These are phyloP conservation scores for Scelioninae gen. 1 DNA, from an alignment of 2,888 invertebrate species.

Conservation along the genomic window DNA sequence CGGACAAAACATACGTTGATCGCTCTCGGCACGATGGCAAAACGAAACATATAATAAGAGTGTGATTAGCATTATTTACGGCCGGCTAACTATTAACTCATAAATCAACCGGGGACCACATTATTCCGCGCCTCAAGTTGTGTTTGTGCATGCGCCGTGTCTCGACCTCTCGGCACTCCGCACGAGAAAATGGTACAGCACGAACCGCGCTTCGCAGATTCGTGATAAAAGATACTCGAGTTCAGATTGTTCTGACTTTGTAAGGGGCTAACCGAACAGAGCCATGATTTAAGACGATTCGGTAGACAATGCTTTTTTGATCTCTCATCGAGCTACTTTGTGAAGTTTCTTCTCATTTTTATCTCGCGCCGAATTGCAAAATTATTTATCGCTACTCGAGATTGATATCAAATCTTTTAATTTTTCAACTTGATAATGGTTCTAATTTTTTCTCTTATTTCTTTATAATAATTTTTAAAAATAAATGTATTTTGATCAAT, in stretches of 20 bases:
- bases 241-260: slow-evolving; percentile 62
- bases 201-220: slow-evolving; percentile 67
- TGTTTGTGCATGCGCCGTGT: slow-evolving; percentile 74
- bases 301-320: slow-evolving; percentile 65
- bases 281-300: slow-evolving; percentile 67
- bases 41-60: slow-evolving; percentile 83
- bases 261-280: slow-evolving; percentile 58
- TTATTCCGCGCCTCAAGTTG: slow-evolving; percentile 74
- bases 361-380: slow-evolving; percentile 31
- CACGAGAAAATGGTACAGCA: slow-evolving; percentile 69
- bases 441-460: slow-evolving; percentile 2
- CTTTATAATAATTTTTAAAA: background rate
- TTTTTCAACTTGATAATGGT: slow-evolving; percentile 23
- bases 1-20: slow-evolving; percentile 78
- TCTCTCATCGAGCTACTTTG: slow-evolving; percentile 67
- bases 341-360: slow-evolving; percentile 58
- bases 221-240: slow-evolving; percentile 68
- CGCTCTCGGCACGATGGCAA: slow-evolving; percentile 73
- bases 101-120: slow-evolving; percentile 82
- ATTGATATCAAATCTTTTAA: slow-evolving; percentile 45
- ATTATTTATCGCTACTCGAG: slow-evolving; percentile 29
- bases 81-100: slow-evolving; percentile 84
- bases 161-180: slow-evolving; percentile 65
- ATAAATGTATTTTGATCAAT: background rate
- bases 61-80: slow-evolving; percentile 85